phyloP scores from a whole-genome alignment of 2,797 vertebrate genomes.

The Meriones psammophilus region DNA sequence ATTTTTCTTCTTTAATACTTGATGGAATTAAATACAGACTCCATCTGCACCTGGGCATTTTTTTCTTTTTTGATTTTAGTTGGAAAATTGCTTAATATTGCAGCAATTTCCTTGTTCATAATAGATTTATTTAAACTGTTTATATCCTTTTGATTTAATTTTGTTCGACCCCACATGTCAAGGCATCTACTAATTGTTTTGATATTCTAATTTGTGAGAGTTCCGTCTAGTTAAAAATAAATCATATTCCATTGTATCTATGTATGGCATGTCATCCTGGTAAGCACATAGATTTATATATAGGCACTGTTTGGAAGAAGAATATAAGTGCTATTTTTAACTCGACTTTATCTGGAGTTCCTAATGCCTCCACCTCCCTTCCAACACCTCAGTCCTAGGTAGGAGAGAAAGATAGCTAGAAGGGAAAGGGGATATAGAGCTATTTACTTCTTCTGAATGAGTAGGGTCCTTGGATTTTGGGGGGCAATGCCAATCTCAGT shows the following conservation, averaged over 20 bases:
- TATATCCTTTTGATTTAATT: neutral
- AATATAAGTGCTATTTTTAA: no score
- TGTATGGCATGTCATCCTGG: neutral
- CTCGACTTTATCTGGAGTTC: no score
- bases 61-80: neutral
- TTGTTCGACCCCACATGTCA: neutral
- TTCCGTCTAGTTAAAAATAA: neutral
- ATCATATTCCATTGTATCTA: neutral
- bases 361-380: no score
- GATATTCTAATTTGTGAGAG: neutral
- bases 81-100: neutral
- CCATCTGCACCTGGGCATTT: neutral
- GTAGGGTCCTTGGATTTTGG: no score
- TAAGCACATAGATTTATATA: constrained; percentile 20
- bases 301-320: constrained; percentile 52
- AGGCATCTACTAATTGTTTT: neutral
- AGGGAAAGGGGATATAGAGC: no score
- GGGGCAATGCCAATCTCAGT: no score
- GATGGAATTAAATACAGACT: neutral
- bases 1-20: neutral
- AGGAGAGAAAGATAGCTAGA: no score
- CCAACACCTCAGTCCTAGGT: no score
- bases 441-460: no score
- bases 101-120: neutral
- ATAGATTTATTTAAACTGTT: neutral